A percentile compares a stretch with the other conserved stretches of the same genome.
Evolutionary conservation across 2,113 vertebrate species (phyloP).

Genomic region (Choloepus hoffmanni): DNA sequence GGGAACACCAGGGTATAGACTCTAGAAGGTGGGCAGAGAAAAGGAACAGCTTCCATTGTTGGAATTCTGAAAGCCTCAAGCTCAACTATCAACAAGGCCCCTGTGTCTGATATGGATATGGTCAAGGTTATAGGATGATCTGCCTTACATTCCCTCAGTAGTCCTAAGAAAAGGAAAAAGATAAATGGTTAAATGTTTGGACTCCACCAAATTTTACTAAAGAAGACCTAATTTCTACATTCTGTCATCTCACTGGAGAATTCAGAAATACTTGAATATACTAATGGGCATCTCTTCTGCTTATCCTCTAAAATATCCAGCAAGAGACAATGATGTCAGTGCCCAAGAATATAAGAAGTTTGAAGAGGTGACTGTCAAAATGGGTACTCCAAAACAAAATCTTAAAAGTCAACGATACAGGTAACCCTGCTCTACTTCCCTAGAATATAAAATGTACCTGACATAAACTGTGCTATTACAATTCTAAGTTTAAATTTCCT

Average conservation of each 20-base stretch:
- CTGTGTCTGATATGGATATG: not conserved
- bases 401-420: not conserved
- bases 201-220: not conserved
- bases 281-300: not conserved
- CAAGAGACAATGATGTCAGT: not conserved
- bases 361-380: not conserved
- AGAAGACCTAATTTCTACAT: not conserved
- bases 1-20: too few relatives aligned
- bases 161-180: not conserved
- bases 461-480: not conserved
- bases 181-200: too few relatives aligned
- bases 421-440: not conserved
- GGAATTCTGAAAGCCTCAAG: not conserved
- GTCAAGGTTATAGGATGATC: rapidly evolving
- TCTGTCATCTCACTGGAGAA: not conserved
- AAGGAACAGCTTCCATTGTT: too few relatives aligned
- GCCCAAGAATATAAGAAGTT: too few relatives aligned
- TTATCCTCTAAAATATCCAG: not conserved
- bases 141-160: rapidly evolving
- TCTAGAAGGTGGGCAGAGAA: too few relatives aligned
- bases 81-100: rapidly evolving
- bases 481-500: not conserved
- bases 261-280: not conserved
- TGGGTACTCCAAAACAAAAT: not conserved
- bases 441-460: too few relatives aligned